phyloP scores from a whole-genome alignment of 1,140 invertebrate species.

The Palaemon carinicauda region DNA sequence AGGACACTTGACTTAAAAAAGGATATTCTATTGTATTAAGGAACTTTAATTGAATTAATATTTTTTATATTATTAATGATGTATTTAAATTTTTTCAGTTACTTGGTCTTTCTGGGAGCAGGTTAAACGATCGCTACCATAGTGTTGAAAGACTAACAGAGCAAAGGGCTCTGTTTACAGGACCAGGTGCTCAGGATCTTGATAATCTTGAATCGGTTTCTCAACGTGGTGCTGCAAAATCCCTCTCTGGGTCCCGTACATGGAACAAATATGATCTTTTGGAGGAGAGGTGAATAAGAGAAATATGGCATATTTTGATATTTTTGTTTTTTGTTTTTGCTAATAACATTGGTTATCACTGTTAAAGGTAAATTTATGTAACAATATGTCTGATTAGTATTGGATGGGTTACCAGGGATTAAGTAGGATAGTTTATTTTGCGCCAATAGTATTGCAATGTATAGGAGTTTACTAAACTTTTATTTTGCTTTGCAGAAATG shows the following conservation, averaged over 20 bases:
- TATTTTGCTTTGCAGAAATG: not conserved
- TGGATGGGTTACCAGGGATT: too few relatives aligned
- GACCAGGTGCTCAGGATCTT: slow-evolving; percentile 19
- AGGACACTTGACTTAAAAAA: too few relatives aligned
- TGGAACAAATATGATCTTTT: slow-evolving; percentile 49
- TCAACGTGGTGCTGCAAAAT: slow-evolving; percentile 39
- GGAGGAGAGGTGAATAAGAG: slow-evolving; percentile 35
- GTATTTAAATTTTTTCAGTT: not conserved
- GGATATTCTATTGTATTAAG: too few relatives aligned
- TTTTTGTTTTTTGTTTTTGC: not conserved
- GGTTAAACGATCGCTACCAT: slow-evolving; percentile 83
- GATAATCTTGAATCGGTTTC: slow-evolving; percentile 51
- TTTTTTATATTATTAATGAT: too few relatives aligned
- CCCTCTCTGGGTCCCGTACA: slow-evolving; percentile 39
- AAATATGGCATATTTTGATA: not conserved
- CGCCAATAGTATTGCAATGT: not conserved
- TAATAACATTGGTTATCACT: not conserved
- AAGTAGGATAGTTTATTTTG: too few relatives aligned
- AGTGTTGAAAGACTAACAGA: slow-evolving; percentile 43
- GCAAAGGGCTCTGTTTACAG: not conserved
- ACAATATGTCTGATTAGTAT: too few relatives aligned
- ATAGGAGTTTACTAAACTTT: not conserved
- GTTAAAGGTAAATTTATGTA: too few relatives aligned
- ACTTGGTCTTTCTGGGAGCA: slow-evolving; percentile 79
- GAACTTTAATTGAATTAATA: too few relatives aligned